Base-by-base conservation (phyloP, 2,113 vertebrate species). In the Eira barbara region DNA sequence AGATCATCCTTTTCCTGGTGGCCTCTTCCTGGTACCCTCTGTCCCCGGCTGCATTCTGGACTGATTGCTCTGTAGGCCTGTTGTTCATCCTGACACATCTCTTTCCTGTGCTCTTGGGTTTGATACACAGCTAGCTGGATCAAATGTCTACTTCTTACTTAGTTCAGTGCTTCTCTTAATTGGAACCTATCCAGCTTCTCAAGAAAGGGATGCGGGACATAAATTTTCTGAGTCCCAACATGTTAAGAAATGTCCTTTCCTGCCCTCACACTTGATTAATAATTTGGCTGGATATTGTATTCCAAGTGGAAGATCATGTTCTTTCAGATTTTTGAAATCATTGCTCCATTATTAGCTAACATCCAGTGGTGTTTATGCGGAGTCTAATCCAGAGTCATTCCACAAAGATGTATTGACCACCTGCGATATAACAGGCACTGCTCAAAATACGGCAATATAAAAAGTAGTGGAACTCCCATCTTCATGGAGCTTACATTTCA, bases 211-310 rank as follows among this genome's bases (percentile, higher is more conserved):
- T 85, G 42, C 39, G 29, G 57, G 76, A 95, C 87, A 45, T 95
- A 42, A 79, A 94, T 89, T 96, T 95, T 92, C 55, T 65, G 47
- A 87, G 69, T 92, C 34, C 17, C 47, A 36, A 42, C 61, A 63
- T 71, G 86, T 96, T 95, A 95, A 45, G 29, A 95, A 97, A 81
- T 59, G 74, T 94, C 80, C 87, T 96, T 97, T 96, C 74, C 69
- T 96, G 94, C 57, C 80, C 80, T 96, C 83, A 80, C n/a, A 78
- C 47, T 84, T 95, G 76, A 94, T 95, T 95, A 95, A 97, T 93
- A 89, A 65, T 93, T 84, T 97, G 94, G 78, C 91, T 95, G 71
- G 12, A 71, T 91, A 49, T 81, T 93, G 52, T 42, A 92, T 92
- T 94, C 92, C 87, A 95, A 95, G 73, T 49, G 76, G 59, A 96